Evolutionary conservation across 1,140 invertebrate species (phyloP).

Genomic region (Nebria ingens): DNA sequence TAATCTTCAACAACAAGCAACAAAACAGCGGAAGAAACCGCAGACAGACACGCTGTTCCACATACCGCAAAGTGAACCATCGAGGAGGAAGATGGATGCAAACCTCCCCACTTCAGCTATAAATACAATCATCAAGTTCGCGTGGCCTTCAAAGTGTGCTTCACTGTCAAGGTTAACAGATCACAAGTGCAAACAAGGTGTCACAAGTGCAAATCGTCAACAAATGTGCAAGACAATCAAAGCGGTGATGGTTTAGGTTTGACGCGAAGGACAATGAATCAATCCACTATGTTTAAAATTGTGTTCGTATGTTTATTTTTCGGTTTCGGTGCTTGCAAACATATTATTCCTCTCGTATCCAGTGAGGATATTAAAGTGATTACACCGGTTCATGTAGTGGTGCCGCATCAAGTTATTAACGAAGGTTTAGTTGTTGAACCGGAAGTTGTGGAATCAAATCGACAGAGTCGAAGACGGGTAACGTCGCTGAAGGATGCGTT

Average conservation of each 20-base stretch:
- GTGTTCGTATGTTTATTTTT: too few relatives aligned
- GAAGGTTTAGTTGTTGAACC: not conserved
- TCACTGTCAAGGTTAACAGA: not conserved
- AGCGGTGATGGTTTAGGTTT: too few relatives aligned
- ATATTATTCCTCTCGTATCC: too few relatives aligned
- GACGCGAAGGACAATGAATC: too few relatives aligned
- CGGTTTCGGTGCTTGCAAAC: too few relatives aligned
- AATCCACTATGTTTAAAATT: too few relatives aligned
- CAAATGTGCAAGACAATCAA: too few relatives aligned
- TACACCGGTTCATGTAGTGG: too few relatives aligned
- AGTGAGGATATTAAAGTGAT: too few relatives aligned
- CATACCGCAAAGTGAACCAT: constrained; percentile 1
- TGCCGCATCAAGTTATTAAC: too few relatives aligned
- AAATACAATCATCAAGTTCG: not conserved
- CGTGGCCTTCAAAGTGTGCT: not conserved
- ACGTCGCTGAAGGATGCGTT: not conserved
- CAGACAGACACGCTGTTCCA: constrained; percentile 1
- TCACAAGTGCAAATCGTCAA: not conserved
- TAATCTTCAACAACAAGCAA: too few relatives aligned
- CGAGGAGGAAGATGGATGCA: not conserved
- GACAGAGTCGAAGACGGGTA: not conserved
- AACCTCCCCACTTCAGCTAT: not conserved
- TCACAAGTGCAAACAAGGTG: not conserved
- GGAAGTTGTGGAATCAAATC: not conserved
- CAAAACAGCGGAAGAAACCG: too few relatives aligned